Evolutionary conservation across 2,113 vertebrate species (phyloP), one percentile per base, ranked within the genome.

Genomic region (Zapornia atra): DNA sequence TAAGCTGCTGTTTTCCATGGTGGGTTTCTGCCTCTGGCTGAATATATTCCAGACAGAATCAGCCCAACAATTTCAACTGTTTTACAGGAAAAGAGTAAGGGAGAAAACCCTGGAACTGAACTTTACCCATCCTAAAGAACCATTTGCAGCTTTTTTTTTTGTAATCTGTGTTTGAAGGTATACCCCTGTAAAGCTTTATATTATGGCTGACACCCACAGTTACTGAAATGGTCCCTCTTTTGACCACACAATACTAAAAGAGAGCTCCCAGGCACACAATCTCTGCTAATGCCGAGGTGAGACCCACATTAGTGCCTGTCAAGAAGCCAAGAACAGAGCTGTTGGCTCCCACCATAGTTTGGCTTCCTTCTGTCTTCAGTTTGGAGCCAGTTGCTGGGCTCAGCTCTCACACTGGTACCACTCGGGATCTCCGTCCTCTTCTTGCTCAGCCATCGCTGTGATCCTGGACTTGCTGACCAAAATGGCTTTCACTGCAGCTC

Each of bases 391-490:
- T 11, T 1, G 0, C 14, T 21, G n/a, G 15, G 38, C 18, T 76
- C 34, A 60, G 19, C 15, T 76, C 38, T 90, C 38, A 15, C 22
- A 6, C 11, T 51, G 66, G 13, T 25, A 71, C 31, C 24, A 36
- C 15, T 4, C 1, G 3, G 29, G 16, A 29, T 44, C 31, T 54
- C 42, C 4, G 3, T 63, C 38, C 48, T 70, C 28, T 21, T 76
- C 20, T 42, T 0, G 2, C 38, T 33, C 38, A 33, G n/a, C 19
- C 51, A 8, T 3, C 17, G 3, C 25, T 51, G 25, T 10, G 8
- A n/a, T 71, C 56, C 73, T 63, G 56, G 46, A 26, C 25, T 33
- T 65, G 18, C n/a, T 73, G 60, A 40, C 20, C 34, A 29, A 66
- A 11, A 46, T 9, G 5, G 14, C 34, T 79, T 59, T 40, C 42